These are phyloP conservation scores for Muntiacus reevesi DNA, from an alignment of 2,113 vertebrate species.

Conservation along the genomic window DNA sequence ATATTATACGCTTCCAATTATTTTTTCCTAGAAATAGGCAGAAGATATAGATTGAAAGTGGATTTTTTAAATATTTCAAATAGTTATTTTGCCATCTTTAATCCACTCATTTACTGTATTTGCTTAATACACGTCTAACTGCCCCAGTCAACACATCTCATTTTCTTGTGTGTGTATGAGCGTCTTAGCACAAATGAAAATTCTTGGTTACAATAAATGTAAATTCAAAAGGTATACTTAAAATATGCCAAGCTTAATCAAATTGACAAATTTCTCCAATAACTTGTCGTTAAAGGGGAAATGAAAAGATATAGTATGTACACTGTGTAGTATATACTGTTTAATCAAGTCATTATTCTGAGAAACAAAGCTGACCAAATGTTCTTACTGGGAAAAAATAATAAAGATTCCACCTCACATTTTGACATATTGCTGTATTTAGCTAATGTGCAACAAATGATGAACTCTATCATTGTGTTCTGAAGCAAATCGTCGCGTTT, in stretches of 20 bases:
- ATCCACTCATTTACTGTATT: neutral
- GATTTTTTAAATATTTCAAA: neutral
- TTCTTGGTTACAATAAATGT: neutral
- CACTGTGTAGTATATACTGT: neutral
- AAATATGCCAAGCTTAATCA: neutral
- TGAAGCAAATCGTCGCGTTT: neutral
- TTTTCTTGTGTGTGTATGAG: neutral
- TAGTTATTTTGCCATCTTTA: neutral
- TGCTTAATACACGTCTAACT: neutral
- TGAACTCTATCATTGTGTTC: neutral
- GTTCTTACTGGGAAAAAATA: neutral
- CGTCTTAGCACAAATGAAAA: neutral
- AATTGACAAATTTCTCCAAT: neutral
- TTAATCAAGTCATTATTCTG: conserved; percentile 27
- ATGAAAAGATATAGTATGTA: neutral
- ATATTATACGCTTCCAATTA: neutral
- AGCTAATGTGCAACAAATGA: neutral
- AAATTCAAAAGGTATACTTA: neutral
- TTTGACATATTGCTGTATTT: conserved; percentile 23
- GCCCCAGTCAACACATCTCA: neutral
- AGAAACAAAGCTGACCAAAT: neutral
- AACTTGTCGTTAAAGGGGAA: neutral
- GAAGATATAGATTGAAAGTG: neutral
- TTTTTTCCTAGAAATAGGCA: neutral
- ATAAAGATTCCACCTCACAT: neutral